Evolutionary conservation across 2,888 invertebrate genomes (phyloP), one percentile per base, ranked within the genome.

Genomic region (Caenorhabditis sp.): DNA sequence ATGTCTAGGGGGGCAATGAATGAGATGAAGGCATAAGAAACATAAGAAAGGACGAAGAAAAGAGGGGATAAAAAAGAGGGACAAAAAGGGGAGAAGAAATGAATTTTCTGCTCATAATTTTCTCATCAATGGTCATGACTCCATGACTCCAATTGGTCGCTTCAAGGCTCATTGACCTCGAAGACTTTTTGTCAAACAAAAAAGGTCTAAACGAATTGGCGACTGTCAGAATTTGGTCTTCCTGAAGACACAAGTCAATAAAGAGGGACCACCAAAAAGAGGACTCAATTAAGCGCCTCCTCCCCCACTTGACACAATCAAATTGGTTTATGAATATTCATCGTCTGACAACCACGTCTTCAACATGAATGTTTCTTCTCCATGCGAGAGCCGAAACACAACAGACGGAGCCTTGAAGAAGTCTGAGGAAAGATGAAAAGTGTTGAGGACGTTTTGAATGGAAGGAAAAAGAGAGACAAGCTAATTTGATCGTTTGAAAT

Each of bases 291-390:
- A 61, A 69, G 56, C 56, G 26, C 31, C 59, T 69, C 31, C 59
- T 69, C 28, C 41, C 47, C 64, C 69, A 68, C 80, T 68, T 68
- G 63, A 64, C 70, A 64, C 70, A 72, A 51, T 51, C 19, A 51
- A 75, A 72, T 72, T 49, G 76, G 56, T 68, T 51, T 82, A 82
- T 77, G 82, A 82, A 82, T 82, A 82, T 82, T 82, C 76, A 82
- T 74, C n/a, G 73, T 72, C 44, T 68, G 72, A 61, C 64, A 69
- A 70, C 51, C 59, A 64, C 56, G 63, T 49, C 72, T 31, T 47
- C 24, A 44, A 41, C 28, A 51, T 61, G 28, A 77, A 77, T 69
- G 69, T 69, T 77, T 68, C 59, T 63, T 38, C n/a, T n/a, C n/a
- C 47, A 26, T 6, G 35, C 24, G 54, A 24, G 35, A 41, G 19